phyloP scores from a whole-genome alignment of 1,140 invertebrate genomes.

The Condylostylus longicornis region DNA sequence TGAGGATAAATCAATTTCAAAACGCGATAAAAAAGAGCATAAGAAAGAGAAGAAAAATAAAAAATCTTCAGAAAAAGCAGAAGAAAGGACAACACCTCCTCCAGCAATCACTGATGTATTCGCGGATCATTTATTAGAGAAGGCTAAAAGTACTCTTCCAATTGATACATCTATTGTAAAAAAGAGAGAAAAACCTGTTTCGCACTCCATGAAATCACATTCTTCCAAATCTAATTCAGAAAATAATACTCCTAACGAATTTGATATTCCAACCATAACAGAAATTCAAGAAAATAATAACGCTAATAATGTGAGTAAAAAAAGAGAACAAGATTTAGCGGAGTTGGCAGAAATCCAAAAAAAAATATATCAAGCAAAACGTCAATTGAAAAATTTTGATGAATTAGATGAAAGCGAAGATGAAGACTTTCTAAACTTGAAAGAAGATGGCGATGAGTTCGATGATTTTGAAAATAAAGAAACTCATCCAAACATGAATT shows the following conservation, averaged over 20 bases:
- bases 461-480: conserved; percentile 1
- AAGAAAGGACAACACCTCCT: conserved; percentile 8
- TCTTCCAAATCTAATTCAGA: conserved; percentile 12
- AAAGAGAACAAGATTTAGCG: conserved; percentile 26
- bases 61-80: conserved; percentile 12
- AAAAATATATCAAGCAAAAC: conserved; percentile 35
- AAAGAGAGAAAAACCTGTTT: conserved; percentile 27
- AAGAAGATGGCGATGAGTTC: conserved; percentile 29
- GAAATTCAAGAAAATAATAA: conserved; percentile 28
- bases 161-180: conserved; percentile 17
- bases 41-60: conserved; percentile 31
- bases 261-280: conserved; percentile 33
- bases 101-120: conserved; percentile 41
- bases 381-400: conserved; percentile 31
- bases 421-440: conserved; percentile 44
- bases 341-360: conserved; percentile 25
- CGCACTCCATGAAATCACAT: conserved; percentile 22
- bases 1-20: conserved; percentile 21
- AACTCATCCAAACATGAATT: not conserved
- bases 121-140: conserved; percentile 36
- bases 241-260: conserved; percentile 25
- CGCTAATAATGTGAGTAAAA: conserved; percentile 9
- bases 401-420: conserved; percentile 32
- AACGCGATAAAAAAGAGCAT: conserved; percentile 22
- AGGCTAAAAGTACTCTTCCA: conserved; percentile 24